Percentiles rank a stretch among this genome's conserved stretches.
These are phyloP conservation scores for Epinephelus fuscoguttatus DNA, from an alignment of 2,113 vertebrate species.

Conservation along the genomic window DNA sequence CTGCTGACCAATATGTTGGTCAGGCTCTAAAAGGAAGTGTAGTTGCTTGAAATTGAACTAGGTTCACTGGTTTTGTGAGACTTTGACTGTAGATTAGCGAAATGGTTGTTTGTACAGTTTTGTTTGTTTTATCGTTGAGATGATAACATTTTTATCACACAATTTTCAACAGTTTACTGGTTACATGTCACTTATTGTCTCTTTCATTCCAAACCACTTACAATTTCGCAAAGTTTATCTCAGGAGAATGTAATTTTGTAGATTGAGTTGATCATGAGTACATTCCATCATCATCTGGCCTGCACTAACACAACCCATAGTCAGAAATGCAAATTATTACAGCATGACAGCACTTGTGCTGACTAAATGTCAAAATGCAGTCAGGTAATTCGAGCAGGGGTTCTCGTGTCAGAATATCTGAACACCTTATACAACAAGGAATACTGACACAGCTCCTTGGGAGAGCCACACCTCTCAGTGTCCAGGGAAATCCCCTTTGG, in stretches of 20 bases:
- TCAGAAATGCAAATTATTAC: not conserved
- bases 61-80: no score
- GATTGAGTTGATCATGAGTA: not conserved
- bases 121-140: not conserved
- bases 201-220: not conserved
- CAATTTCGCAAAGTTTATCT: not conserved
- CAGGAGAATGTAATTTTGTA: not conserved
- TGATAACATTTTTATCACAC: no score
- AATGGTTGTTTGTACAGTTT: no score
- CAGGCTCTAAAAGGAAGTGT: not conserved
- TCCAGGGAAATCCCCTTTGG: not conserved
- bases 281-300: not conserved
- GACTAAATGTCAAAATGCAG: slow-evolving; percentile 1
- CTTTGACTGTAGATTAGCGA: no score
- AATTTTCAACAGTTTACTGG: not conserved
- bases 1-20: not conserved
- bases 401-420: slow-evolving; percentile 7
- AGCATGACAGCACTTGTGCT: slow-evolving; percentile 6
- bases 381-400: not conserved
- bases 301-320: not conserved
- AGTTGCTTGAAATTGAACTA: not conserved
- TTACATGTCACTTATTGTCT: not conserved
- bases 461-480: not conserved
- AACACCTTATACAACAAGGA: not conserved
- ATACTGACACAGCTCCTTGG: not conserved